Conservation (phyloP, 1,140 invertebrate genomes). For the Protaetia brevitarsis region DNA sequence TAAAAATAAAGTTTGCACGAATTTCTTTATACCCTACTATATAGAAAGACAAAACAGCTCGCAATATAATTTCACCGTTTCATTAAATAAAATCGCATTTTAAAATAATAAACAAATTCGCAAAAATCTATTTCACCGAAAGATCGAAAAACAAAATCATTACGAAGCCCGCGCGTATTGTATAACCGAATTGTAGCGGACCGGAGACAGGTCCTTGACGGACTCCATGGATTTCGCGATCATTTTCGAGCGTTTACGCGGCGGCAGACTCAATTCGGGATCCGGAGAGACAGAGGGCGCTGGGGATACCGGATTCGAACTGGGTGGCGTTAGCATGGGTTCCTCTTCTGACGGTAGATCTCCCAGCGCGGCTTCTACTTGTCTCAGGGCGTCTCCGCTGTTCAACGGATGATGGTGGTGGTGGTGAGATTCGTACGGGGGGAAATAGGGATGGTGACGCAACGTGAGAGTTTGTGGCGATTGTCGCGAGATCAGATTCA, state of each 20-base stretch:
- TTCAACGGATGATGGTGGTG: constrained; percentile 36
- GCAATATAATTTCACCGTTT: no score
- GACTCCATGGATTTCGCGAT: constrained; percentile 68
- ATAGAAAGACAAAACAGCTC: no score
- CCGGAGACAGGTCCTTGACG: constrained; percentile 48
- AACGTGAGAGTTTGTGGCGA: constrained; percentile 35
- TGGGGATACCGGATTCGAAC: constrained; percentile 60
- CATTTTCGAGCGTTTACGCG: constrained; percentile 73
- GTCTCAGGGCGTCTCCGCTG: constrained; percentile 64
- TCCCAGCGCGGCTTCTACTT: constrained; percentile 67
- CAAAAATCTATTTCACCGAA: no score
- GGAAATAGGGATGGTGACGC: constrained; percentile 43
- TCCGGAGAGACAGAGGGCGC: constrained; percentile 60
- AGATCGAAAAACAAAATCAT: no score
- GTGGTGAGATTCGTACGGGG: constrained; percentile 44
- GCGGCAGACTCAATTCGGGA: constrained; percentile 66
- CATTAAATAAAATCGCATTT: no score
- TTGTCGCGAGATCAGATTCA: constrained; percentile 41
- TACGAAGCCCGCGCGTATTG: constrained; percentile 74
- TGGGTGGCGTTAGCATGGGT: constrained; percentile 61
- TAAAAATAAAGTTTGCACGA: no score
- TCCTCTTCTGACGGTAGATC: constrained; percentile 50
- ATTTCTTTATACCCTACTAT: no score
- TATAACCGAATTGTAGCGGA: constrained; percentile 73
- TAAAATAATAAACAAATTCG: no score